Conservation (phyloP, 2,113 vertebrate species). For the Sphyrna mokarran region DNA sequence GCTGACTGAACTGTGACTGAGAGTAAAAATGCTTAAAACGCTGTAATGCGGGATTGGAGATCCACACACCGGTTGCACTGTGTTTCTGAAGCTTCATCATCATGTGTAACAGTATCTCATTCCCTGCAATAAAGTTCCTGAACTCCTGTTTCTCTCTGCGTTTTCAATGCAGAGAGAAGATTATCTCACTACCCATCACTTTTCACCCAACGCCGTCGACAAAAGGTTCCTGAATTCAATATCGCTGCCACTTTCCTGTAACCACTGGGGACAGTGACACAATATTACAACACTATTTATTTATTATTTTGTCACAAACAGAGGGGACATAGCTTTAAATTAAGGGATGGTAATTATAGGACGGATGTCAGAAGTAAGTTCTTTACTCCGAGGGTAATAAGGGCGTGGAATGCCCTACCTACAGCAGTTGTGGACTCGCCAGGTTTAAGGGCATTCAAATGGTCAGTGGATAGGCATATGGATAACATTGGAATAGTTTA, state of each 20-base stretch:
- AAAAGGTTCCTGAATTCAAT: neutral
- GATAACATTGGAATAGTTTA: too few species aligned
- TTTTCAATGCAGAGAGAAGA: neutral
- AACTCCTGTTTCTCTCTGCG: neutral
- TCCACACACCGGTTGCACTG: neutral
- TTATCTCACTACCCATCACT: neutral
- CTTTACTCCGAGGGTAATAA: too few species aligned
- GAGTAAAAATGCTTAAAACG: neutral
- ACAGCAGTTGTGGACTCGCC: too few species aligned
- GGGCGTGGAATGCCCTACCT: too few species aligned
- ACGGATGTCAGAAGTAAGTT: too few species aligned
- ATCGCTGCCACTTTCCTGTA: too few species aligned
- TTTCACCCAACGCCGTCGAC: neutral
- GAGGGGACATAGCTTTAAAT: too few species aligned
- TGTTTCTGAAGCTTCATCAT: neutral
- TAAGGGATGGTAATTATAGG: too few species aligned
- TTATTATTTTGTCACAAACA: too few species aligned
- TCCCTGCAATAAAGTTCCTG: neutral
- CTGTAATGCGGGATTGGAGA: neutral
- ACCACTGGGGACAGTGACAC: neutral
- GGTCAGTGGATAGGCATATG: too few species aligned
- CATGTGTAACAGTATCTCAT: neutral
- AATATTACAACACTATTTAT: neutral
- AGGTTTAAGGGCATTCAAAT: too few species aligned
- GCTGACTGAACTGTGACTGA: neutral